Evolutionary conservation across 2,797 vertebrate species (phyloP), one percentile per base, ranked within the genome.

Genomic region (Kryptopterus vitreolus): DNA sequence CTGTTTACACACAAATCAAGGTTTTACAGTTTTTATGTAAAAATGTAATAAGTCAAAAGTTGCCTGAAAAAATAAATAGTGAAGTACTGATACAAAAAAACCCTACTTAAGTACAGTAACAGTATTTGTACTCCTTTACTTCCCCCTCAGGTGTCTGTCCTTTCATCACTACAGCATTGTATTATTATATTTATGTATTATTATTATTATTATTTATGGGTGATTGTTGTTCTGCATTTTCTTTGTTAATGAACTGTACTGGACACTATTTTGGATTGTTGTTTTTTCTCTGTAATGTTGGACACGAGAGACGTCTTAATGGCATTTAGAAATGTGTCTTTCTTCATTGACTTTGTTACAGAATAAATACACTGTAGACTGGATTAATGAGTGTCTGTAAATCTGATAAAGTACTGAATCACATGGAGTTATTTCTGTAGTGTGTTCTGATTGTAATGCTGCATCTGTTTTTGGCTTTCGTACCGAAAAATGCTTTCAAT

Each of bases 181-280:
- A 89, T 92, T 93, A n/a, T n/a, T n/a, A n/a, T n/a, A n/a, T n/a
- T n/a, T n/a, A n/a, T n/a, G n/a, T n/a, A n/a, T n/a, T n/a, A n/a
- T n/a, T n/a, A n/a, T n/a, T n/a, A n/a, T n/a, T n/a, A n/a, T n/a
- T n/a, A 93, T 93, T 93, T 90, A 93, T 93, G 93, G 92, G 91
- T 93, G 92, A 91, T 90, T 89, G 90, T 90, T 88, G 89, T 85
- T 90, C 88, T 86, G 84, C 91, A 93, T 93, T 91, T 92, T 92
- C 90, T 92, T 92, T 89, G 88, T 89, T 93, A 94, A 93, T 93
- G 90, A 92, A 92, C 90, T 92, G 88, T 87, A 81, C 86, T 86
- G 87, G 88, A 86, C 62, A 53, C 29, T 15, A 18, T 50, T 50
- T 26, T 46, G 13, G 5, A n/a, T 9, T 43, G 22, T 38, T 71